Percentiles rank a stretch among this genome's conserved stretches.
Conservation (phyloP, 2,888 invertebrate species). For the Lysandra coridon region DNA sequence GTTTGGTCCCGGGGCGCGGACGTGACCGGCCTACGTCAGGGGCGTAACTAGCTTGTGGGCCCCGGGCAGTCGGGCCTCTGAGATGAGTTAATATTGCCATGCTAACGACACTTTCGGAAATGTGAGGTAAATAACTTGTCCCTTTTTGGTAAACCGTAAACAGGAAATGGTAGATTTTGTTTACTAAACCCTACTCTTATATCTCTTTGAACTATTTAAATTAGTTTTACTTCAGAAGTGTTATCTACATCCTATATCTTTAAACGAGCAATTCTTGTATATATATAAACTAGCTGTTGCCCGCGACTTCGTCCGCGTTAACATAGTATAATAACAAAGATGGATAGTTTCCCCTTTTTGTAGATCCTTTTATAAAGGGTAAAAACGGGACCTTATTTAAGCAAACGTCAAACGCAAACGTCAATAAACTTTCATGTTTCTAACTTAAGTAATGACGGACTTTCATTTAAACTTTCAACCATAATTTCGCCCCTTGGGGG, state of each 20-base stretch:
- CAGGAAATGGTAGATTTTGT: not conserved
- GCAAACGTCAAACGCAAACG: no score
- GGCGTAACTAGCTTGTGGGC: not conserved
- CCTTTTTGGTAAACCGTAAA: not conserved
- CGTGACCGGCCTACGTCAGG: slow-evolving; percentile 18
- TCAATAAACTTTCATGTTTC: no score
- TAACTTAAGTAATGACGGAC: no score
- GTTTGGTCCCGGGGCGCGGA: not conserved
- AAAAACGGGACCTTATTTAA: no score
- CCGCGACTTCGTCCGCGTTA: no score
- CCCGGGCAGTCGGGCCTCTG: not conserved
- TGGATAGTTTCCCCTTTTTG: no score
- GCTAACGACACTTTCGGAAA: not conserved
- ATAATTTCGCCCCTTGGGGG: no score
- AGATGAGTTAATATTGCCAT: not conserved
- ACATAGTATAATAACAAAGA: no score
- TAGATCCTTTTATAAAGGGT: no score
- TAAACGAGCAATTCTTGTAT: no score
- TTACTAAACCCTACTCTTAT: not conserved
- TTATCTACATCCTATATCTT: not conserved
- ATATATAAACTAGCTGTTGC: no score
- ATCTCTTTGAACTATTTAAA: not conserved
- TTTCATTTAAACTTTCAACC: no score
- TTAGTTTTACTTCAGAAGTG: not conserved
- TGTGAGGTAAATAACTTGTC: not conserved